These are phyloP conservation scores for Pyrochroa serraticornis DNA, from an alignment of 2,888 invertebrate genomes.

Conservation along the genomic window DNA sequence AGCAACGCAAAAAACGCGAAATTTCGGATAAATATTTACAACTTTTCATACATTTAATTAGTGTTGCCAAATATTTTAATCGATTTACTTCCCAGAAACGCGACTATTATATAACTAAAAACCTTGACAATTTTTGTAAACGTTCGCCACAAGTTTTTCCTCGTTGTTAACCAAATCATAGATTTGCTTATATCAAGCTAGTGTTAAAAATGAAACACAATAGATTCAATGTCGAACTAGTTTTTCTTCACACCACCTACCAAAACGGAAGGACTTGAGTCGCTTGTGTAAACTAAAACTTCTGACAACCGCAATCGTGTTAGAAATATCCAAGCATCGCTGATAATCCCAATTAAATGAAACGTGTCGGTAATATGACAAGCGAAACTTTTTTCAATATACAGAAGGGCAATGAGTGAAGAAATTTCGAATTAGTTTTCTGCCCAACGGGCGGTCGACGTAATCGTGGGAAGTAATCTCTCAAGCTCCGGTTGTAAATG, in stretches of 20 bases:
- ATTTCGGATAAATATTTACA: no score
- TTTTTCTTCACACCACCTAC: background rate
- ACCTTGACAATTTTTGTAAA: conserved; percentile 10
- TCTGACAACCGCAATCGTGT: no score
- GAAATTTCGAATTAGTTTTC: conserved; percentile 20
- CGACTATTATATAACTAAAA: conserved; percentile 11
- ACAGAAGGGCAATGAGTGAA: background rate
- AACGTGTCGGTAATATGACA: no score
- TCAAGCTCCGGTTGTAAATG: conserved; percentile 15
- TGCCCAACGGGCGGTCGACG: conserved; percentile 14
- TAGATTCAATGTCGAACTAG: background rate
- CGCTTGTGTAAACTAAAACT: no score
- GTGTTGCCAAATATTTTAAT: conserved; percentile 7
- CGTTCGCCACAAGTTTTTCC: background rate
- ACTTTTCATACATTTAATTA: background rate
- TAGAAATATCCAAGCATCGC: no score
- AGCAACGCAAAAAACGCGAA: no score
- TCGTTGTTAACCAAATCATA: background rate
- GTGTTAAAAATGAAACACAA: background rate
- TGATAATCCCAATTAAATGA: no score
- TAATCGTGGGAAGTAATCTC: conserved; percentile 20
- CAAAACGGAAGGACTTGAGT: background rate
- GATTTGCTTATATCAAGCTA: background rate
- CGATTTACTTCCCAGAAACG: conserved; percentile 5
- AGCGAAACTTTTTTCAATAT: no score